Conservation (phyloP, 2,797 vertebrate genomes). For the Lycodopsis pacificus region DNA sequence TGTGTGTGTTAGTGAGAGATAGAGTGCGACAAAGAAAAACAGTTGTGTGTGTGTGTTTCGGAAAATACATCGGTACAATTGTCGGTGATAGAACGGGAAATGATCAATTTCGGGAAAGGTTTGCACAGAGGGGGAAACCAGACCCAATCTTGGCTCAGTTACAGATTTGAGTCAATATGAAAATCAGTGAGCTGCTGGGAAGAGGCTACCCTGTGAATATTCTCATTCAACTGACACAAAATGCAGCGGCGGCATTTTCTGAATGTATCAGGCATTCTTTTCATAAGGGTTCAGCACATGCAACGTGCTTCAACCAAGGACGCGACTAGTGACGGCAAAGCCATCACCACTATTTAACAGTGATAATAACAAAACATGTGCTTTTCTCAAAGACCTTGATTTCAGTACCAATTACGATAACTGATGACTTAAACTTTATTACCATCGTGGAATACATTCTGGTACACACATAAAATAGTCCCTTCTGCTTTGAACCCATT, state of each 20-base stretch:
- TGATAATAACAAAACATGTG: conserved; percentile 4
- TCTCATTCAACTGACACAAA: conserved; percentile 45
- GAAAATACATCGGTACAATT: conserved; percentile 38
- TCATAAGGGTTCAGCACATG: conserved; percentile 50
- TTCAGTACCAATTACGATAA: not conserved
- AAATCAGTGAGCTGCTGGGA: conserved; percentile 59
- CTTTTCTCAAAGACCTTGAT: not conserved
- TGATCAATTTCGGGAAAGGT: conserved; percentile 60
- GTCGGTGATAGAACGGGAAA: conserved; percentile 45
- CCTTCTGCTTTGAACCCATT: not conserved
- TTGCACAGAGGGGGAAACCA: conserved; percentile 37
- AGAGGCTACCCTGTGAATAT: conserved; percentile 48
- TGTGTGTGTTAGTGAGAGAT: not conserved
- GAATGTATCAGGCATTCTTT: conserved; percentile 36
- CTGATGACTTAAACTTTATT: not conserved
- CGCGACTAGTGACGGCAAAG: conserved; percentile 11
- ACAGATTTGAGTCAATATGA: conserved; percentile 62
- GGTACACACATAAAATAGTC: not conserved
- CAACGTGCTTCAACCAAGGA: conserved; percentile 12
- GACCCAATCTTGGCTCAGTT: conserved; percentile 45
- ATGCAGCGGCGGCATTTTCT: conserved; percentile 45
- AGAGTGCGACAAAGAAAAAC: conserved; percentile 5
- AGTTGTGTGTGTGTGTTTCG: conserved; percentile 22
- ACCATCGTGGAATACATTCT: not conserved
- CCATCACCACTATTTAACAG: conserved; percentile 35